Conservation (phyloP, 1,140 invertebrate species). For the Drosophila saltans region DNA sequence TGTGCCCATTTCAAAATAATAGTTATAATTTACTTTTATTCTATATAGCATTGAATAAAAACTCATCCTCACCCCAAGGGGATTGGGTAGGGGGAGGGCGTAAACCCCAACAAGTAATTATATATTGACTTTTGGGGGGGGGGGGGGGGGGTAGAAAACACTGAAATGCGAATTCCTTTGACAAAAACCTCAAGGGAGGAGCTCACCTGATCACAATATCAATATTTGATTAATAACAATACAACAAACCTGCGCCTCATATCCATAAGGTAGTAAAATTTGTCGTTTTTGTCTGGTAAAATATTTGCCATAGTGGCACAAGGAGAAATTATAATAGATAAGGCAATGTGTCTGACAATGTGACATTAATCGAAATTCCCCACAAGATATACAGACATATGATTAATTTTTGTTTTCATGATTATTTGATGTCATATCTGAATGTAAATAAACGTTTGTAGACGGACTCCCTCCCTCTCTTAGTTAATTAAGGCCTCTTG, state of each 20-base stretch:
- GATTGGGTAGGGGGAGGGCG: not conserved
- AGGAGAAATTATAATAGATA: not conserved
- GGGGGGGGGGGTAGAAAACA: no score
- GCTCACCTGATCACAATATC: not conserved
- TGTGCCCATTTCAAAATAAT: slow-evolving; percentile 42
- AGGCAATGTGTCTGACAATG: not conserved
- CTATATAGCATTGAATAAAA: not conserved
- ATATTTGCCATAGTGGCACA: slow-evolving; percentile 2
- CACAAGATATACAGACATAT: not conserved
- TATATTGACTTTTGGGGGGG: slow-evolving; percentile 46
- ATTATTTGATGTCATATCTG: slow-evolving; percentile 4
- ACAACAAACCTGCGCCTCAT: not conserved
- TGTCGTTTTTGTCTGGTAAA: not conserved
- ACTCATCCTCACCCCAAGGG: not conserved
- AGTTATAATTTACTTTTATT: slow-evolving; percentile 13
- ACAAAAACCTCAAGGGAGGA: not conserved
- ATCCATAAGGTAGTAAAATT: not conserved
- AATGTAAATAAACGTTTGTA: slow-evolving; percentile 1
- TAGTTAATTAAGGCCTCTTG: slow-evolving; percentile 17
- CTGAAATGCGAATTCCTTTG: not conserved
- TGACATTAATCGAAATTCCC: not conserved
- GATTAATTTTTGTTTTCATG: not conserved
- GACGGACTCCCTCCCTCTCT: not conserved
- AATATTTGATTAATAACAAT: slow-evolving; percentile 9
- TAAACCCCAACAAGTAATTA: slow-evolving; percentile 52